Base-by-base conservation (phyloP, 2,113 vertebrate genomes). In the Anolis carolinensis region DNA sequence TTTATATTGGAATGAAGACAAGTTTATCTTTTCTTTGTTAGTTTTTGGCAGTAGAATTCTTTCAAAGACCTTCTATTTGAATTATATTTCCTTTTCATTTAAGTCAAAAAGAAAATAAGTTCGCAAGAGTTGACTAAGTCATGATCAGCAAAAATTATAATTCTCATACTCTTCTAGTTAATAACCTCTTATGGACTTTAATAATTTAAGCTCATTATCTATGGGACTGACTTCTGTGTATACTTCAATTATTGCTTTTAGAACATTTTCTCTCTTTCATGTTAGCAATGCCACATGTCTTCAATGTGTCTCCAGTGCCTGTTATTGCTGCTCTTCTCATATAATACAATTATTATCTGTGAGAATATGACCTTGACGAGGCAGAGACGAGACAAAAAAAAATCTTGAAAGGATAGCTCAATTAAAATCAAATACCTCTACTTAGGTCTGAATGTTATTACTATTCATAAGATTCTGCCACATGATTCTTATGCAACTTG, bases 131-230 rank as follows among this genome's bases (percentile, higher is more conserved):
- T 90, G 90, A 72, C 94, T 91, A 95, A 95, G 86, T 95, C 95
- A 88, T 81, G 83, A 79, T 93, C 91, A 93, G 85, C 83, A 93
- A 92, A 94, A 95, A 94, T 81, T 90, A 90, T 87, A 92, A 95
- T 95, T 94, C 94, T 93, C 91, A 89, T 34, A 86, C 67, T 36
- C 65, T 81, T 94, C 85, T 94, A 90, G 92, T 95, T 95, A 95
- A 90, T 93, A 96, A 93, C 89, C 82, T 95, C 90, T 95, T 95
- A 89, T 59, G 91, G 89, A 89, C 89, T 93, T 95, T 95, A 96
- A 96, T 96, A 96, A 95, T 96, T 97, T 95, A 96, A 95, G 93
- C 85, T 93, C 92, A 90, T 95, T 96, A 95, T 95, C 93, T 96
- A 91, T 92, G 92, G 78, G 85, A 95, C 95, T 93, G 94, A 95